Conservation (phyloP, 2,888 invertebrate genomes). For the Stenoptilia bipunctidactyla region DNA sequence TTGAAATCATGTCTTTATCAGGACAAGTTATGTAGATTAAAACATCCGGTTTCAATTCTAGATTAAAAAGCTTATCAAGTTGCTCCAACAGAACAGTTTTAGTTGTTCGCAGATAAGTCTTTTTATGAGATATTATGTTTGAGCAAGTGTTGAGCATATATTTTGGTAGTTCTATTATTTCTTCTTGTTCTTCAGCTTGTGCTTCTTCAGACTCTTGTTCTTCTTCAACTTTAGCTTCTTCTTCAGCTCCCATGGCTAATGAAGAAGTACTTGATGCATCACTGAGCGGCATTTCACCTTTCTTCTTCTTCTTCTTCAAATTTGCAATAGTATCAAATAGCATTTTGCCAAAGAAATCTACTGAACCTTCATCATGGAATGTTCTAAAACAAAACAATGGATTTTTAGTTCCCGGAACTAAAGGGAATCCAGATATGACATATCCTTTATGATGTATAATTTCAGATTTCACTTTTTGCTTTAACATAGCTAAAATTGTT, state of each 20-base stretch:
- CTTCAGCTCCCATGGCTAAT: constrained; percentile 19
- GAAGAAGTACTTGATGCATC: constrained; percentile 1
- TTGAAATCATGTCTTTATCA: constrained; percentile 61
- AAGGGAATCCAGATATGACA: constrained; percentile 75
- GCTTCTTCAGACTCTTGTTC: constrained; percentile 25
- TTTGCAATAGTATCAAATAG: constrained; percentile 33
- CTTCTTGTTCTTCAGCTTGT: constrained; percentile 23
- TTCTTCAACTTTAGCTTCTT: constrained; percentile 26
- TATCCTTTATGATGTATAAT: constrained; percentile 73
- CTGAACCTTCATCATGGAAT: constrained; percentile 40
- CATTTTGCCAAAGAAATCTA: constrained; percentile 26
- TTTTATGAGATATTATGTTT: constrained; percentile 25
- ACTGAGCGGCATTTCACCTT: constrained; percentile 14
- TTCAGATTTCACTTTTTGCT: constrained; percentile 58
- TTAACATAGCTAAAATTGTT: constrained; percentile 60
- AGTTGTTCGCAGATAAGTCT: constrained; percentile 27
- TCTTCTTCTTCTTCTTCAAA: constrained; percentile 37
- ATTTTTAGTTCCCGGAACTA: constrained; percentile 54
- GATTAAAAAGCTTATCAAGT: constrained; percentile 34
- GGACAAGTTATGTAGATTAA: constrained; percentile 70
- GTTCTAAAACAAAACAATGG: constrained; percentile 23
- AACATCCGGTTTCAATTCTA: constrained; percentile 49
- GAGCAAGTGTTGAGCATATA: constrained; percentile 38
- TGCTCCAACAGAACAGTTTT: constrained; percentile 34
- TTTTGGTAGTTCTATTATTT: constrained; percentile 37